Conservation (phyloP, 1,140 invertebrate species). For the Chymomyza costata region DNA sequence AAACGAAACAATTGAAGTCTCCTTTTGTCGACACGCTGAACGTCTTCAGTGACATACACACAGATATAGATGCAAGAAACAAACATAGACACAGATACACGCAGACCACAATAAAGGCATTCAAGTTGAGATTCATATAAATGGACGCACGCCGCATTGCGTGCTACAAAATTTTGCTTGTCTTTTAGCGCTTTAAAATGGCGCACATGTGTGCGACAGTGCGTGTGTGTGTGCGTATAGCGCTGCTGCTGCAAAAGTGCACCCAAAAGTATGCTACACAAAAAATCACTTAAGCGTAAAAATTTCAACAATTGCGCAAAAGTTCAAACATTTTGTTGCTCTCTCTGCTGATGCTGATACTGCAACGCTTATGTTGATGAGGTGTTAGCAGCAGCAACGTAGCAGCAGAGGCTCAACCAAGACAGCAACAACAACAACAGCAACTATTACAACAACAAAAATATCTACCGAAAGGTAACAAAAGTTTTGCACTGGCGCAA, state of each 20-base stretch:
- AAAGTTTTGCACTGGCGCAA: too few relatives aligned
- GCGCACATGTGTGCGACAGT: too few relatives aligned
- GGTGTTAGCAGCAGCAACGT: constrained; percentile 26
- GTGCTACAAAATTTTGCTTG: constrained; percentile 29
- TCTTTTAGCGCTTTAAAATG: constrained; percentile 39
- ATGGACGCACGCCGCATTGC: constrained; percentile 32
- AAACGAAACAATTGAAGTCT: constrained; percentile 43
- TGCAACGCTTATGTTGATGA: constrained; percentile 33
- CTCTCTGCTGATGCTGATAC: too few relatives aligned
- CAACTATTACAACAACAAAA: constrained; percentile 8
- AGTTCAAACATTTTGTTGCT: constrained; percentile 19
- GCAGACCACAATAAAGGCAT: background rate
- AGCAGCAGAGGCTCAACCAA: too few relatives aligned
- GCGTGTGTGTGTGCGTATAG: too few relatives aligned
- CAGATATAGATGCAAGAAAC: too few relatives aligned
- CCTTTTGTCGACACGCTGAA: constrained; percentile 48
- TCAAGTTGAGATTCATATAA: background rate
- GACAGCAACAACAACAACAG: constrained; percentile 11
- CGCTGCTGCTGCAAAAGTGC: constrained; percentile 28
- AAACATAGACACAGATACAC: too few relatives aligned
- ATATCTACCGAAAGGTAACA: constrained; percentile 41
- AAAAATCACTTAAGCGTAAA: constrained; percentile 63
- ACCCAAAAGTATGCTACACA: constrained; percentile 51
- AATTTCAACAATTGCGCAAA: constrained; percentile 42
- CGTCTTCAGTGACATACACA: constrained; percentile 47